phyloP scores from a whole-genome alignment of 2,797 vertebrate species.

The Mormyrops attenuatus region DNA sequence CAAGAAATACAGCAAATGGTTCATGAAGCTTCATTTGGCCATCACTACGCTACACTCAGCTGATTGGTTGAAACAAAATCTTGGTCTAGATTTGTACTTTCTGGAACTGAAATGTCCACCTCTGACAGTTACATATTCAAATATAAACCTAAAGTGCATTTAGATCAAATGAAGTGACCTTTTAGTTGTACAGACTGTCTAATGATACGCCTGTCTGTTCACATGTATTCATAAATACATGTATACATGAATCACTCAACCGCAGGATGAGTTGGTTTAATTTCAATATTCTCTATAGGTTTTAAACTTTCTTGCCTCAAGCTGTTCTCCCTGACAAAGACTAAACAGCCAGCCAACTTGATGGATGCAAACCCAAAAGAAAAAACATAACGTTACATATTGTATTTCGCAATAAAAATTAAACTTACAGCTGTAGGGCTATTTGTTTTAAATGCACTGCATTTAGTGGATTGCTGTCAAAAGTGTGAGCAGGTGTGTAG shows the following conservation, averaged over 20 bases:
- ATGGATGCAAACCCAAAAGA: background rate
- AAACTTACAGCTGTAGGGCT: background rate
- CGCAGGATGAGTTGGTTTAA: background rate
- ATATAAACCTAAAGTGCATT: background rate
- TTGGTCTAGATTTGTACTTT: background rate
- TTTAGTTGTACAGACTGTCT: background rate
- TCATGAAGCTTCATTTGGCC: background rate
- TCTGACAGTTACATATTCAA: background rate
- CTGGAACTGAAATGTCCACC: background rate
- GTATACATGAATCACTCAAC: background rate
- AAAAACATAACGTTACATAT: background rate
- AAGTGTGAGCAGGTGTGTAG: background rate
- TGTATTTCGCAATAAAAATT: background rate
- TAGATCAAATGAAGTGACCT: background rate
- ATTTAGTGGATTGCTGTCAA: background rate
- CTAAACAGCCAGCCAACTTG: background rate
- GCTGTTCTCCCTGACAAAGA: background rate
- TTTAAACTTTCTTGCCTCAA: background rate
- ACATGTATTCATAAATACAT: background rate
- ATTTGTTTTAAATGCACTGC: background rate
- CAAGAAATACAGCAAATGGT: background rate
- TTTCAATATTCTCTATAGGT: background rate
- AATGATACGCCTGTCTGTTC: background rate
- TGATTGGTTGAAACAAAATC: background rate
- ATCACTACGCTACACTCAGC: background rate